Conservation (phyloP, 2,888 invertebrate genomes). For the Athrips mouffetella region DNA sequence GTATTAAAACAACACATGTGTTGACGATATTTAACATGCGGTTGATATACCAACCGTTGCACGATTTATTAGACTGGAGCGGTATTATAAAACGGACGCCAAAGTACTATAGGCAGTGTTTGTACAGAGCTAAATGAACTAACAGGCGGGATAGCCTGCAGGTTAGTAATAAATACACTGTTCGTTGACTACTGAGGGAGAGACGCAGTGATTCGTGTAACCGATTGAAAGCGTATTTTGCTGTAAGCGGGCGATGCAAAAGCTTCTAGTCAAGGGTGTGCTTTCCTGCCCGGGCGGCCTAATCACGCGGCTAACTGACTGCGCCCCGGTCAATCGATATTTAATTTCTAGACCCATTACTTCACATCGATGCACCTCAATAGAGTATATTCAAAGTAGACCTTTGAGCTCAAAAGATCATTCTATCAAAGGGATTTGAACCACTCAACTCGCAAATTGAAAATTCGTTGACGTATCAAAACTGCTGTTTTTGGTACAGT, state of each 20-base stretch:
- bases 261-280: constrained; percentile 60
- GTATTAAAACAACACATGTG: constrained; percentile 10
- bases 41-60: constrained; percentile 1
- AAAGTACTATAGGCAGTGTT: constrained; percentile 1
- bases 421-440: neutral
- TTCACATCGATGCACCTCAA: constrained; percentile 33
- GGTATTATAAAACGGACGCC: neutral
- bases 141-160: constrained; percentile 3
- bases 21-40: constrained; percentile 14
- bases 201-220: constrained; percentile 63
- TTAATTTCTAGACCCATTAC: constrained; percentile 46
- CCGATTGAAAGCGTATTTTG: constrained; percentile 52
- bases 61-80: constrained; percentile 1
- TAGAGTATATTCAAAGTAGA: constrained; percentile 24
- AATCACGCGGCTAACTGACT: constrained; percentile 56
- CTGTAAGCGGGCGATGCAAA: constrained; percentile 56
- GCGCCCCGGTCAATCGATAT: constrained; percentile 54
- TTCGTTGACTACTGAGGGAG: constrained; percentile 39
- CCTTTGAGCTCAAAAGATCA: constrained; percentile 10
- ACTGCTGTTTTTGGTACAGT: neutral
- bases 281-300: constrained; percentile 34
- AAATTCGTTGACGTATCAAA: no score
- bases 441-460: constrained; percentile 1
- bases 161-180: constrained; percentile 25
- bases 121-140: constrained; percentile 4